Evolutionary conservation across 2,797 vertebrate species (phyloP).

Genomic region (Scarus forsteni): DNA sequence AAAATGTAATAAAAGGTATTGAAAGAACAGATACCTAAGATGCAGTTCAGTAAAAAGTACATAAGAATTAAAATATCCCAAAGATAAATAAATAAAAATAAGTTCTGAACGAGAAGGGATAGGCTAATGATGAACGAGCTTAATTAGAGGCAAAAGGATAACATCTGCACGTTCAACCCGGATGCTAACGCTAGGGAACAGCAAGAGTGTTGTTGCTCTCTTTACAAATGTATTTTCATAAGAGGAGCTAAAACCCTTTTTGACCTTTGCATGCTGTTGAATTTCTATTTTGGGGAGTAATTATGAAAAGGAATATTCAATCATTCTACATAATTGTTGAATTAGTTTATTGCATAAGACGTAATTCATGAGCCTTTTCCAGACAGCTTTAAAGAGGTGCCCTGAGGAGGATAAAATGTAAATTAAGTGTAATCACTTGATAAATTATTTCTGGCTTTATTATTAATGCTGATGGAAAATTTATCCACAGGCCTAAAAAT

Average conservation of each 20-base stretch:
- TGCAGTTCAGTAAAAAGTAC: no score
- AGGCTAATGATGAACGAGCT: no score
- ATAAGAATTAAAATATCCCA: no score
- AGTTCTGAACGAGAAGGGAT: no score
- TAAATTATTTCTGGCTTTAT: background rate
- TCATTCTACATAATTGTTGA: background rate
- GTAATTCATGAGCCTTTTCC: background rate
- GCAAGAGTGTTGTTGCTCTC: no score
- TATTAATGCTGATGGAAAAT: background rate
- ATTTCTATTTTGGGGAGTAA: background rate
- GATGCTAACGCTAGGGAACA: no score
- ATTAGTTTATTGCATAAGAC: background rate
- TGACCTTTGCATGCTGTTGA: background rate
- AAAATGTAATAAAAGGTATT: no score
- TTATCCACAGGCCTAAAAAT: background rate
- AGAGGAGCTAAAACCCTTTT: background rate
- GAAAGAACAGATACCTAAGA: no score
- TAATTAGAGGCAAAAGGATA: no score
- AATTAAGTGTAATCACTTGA: background rate
- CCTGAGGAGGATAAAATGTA: background rate
- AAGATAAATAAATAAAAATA: no score
- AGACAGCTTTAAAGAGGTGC: background rate
- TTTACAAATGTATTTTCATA: no score
- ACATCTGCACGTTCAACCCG: no score
- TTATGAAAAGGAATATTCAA: background rate